Percentiles rank a stretch among this genome's conserved stretches.
These are phyloP conservation scores for Amitus sp. DNA, from an alignment of 2,888 invertebrate genomes.

Conservation along the genomic window DNA sequence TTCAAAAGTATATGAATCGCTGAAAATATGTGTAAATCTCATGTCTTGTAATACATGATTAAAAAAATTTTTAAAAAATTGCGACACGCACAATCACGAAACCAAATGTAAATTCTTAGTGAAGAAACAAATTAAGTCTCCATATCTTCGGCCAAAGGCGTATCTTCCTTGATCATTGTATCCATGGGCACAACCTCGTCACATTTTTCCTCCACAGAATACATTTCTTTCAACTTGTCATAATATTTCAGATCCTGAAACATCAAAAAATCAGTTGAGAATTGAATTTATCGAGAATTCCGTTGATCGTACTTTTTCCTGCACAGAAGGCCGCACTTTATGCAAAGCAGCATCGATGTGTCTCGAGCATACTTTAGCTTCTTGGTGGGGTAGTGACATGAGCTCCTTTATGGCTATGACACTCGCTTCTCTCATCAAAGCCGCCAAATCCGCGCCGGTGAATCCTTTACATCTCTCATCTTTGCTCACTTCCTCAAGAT, in stretches of 20 bases:
- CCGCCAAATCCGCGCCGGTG: slow-evolving; percentile 94
- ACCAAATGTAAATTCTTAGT: too few species aligned
- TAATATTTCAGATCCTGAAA: slow-evolving; percentile 79
- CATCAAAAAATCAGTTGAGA: too few species aligned
- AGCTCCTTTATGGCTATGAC: slow-evolving; percentile 82
- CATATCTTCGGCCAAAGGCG: slow-evolving; percentile 56
- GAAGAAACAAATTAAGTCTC: slow-evolving; percentile 48
- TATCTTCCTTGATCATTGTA: slow-evolving; percentile 51
- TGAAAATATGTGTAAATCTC: too few species aligned
- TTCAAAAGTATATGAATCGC: too few species aligned
- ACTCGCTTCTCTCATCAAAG: slow-evolving; percentile 88
- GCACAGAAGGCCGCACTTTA: slow-evolving; percentile 89
- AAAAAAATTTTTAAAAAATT: too few species aligned
- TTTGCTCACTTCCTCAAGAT: slow-evolving; percentile 76
- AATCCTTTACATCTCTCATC: slow-evolving; percentile 79
- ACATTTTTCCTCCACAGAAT: slow-evolving; percentile 68
- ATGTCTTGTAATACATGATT: too few species aligned
- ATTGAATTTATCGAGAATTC: too few species aligned
- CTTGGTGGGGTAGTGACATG: slow-evolving; percentile 69
- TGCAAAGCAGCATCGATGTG: slow-evolving; percentile 83
- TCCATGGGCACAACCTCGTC: slow-evolving; percentile 72
- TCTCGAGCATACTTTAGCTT: slow-evolving; percentile 69
- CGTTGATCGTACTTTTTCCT: slow-evolving; percentile 70
- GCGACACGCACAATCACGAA: too few species aligned
- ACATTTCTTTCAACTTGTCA: slow-evolving; percentile 76